Evolutionary conservation across 2,797 vertebrate species (phyloP).

Genomic region (Peromyscus eremicus): DNA sequence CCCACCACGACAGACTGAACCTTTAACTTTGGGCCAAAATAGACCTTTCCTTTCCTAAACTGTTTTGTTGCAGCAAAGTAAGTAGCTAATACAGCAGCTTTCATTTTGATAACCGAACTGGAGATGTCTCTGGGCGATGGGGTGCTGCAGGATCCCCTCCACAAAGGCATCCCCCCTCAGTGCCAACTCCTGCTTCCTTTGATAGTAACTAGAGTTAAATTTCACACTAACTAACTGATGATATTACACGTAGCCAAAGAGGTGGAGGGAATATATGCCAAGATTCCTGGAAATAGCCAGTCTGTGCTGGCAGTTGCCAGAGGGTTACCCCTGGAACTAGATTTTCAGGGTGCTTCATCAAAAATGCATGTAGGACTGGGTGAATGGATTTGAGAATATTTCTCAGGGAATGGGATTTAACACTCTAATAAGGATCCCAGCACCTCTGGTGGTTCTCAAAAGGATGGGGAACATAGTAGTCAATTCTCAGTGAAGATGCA

Average conservation of each 20-base stretch:
- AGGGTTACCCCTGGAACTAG: not conserved
- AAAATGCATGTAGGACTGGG: not conserved
- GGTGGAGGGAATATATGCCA: not conserved
- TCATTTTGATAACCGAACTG: not conserved
- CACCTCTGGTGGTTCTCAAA: not conserved
- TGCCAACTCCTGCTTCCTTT: not conserved
- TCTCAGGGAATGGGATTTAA: constrained; percentile 1
- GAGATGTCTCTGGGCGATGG: not conserved
- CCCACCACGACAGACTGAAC: not conserved
- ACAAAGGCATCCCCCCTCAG: not conserved
- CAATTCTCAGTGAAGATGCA: not conserved
- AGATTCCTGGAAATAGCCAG: not conserved
- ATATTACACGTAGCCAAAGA: not conserved
- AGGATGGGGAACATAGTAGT: not conserved
- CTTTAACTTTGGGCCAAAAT: not conserved
- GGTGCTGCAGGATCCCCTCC: not conserved
- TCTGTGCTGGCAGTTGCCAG: not conserved
- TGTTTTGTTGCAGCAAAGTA: not conserved
- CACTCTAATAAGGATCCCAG: not conserved
- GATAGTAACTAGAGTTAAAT: not conserved
- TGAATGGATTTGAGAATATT: not conserved
- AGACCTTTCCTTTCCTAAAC: not conserved
- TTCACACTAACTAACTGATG: not conserved
- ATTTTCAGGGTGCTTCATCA: constrained; percentile 7
- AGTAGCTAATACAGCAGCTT: not conserved